These are phyloP conservation scores for Amphiprion ocellaris DNA, from an alignment of 2,113 vertebrate species.

Conservation along the genomic window DNA sequence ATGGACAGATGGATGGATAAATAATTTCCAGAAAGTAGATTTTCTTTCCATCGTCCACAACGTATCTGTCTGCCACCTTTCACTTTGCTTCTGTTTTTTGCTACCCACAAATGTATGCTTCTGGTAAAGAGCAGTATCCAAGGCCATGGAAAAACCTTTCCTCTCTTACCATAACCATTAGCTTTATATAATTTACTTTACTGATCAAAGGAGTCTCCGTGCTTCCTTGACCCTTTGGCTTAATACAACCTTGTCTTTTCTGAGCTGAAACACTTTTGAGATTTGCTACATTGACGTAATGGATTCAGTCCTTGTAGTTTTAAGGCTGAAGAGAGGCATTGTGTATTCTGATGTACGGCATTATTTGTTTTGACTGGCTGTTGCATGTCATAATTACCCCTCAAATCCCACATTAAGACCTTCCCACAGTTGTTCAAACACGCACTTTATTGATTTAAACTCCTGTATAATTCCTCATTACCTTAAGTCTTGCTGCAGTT, in stretches of 20 bases:
- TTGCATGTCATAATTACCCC: conserved; percentile 35
- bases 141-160: not conserved
- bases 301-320: conserved; percentile 26
- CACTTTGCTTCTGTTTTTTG: conserved; percentile 11
- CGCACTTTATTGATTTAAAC: conserved; percentile 35
- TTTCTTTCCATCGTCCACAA: conserved; percentile 45
- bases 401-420: conserved; percentile 22
- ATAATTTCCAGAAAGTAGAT: not conserved
- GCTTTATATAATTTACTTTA: conserved; percentile 22
- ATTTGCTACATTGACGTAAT: conserved; percentile 20
- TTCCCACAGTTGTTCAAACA: conserved; percentile 9
- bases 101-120: conserved; percentile 9
- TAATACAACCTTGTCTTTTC: conserved; percentile 18
- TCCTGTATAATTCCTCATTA: not conserved
- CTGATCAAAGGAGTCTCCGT: conserved; percentile 11
- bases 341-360: conserved; percentile 3
- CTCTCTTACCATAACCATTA: not conserved
- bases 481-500: not conserved
- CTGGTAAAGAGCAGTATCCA: conserved; percentile 24
- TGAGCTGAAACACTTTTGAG: conserved; percentile 3
- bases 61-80: conserved; percentile 36
- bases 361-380: conserved; percentile 34
- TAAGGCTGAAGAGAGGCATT: conserved; percentile 36
- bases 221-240: not conserved
- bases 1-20: too few species aligned